Percentiles rank a stretch among this genome's conserved stretches.
phyloP scores from a whole-genome alignment of 2,113 vertebrate genomes.

The Nerophis ophidion region DNA sequence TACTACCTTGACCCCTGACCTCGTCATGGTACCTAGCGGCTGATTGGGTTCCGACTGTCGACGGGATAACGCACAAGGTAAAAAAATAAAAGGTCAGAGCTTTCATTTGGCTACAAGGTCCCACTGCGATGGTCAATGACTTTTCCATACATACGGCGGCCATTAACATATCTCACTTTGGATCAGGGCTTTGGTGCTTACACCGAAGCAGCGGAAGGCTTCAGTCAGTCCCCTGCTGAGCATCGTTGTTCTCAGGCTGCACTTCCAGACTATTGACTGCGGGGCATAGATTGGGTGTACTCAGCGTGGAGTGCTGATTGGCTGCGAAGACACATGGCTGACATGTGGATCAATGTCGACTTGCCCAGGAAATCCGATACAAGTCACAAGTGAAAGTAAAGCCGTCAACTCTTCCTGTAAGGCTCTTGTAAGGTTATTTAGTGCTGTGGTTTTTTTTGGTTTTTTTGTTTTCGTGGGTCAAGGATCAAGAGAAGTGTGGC shows the following conservation, averaged over 20 bases:
- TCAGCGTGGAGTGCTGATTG: conserved; percentile 21
- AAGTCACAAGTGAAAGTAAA: neutral
- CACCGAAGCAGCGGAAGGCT: conserved; percentile 30
- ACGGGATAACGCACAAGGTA: neutral
- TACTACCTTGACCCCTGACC: conserved; percentile 11
- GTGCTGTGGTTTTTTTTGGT: neutral
- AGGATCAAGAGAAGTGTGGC: neutral
- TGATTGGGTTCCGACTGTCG: neutral
- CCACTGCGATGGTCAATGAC: conserved; percentile 6
- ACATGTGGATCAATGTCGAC: conserved; percentile 39
- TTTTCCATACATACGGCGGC: neutral
- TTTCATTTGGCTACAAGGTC: conserved; percentile 9
- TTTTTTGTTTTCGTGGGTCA: neutral
- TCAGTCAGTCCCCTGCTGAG: conserved; percentile 21
- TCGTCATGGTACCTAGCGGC: neutral
- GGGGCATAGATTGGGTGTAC: conserved; percentile 47
- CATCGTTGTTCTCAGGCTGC: conserved; percentile 31
- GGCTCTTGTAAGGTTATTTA: conserved; percentile 7
- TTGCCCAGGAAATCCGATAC: conserved; percentile 31
- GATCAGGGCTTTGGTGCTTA: conserved; percentile 21
- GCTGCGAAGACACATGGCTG: conserved; percentile 19
- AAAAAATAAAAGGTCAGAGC: conserved; percentile 24
- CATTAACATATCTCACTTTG: conserved; percentile 11
- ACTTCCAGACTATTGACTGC: conserved; percentile 45
- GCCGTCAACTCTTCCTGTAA: neutral